phyloP scores from a whole-genome alignment of 2,797 vertebrate species.

The Champsocephalus esox region DNA sequence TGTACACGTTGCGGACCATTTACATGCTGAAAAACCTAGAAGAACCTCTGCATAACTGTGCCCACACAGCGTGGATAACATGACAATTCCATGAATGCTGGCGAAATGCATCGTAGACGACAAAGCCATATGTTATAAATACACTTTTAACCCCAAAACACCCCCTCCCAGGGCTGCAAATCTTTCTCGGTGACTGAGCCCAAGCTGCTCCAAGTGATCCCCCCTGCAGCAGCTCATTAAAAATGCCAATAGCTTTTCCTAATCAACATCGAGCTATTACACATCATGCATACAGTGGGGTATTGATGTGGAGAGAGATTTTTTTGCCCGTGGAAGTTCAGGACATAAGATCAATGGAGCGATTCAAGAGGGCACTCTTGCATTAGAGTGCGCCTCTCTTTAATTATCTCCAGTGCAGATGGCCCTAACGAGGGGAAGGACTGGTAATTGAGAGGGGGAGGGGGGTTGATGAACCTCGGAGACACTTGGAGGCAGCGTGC shows the following conservation, averaged over 20 bases:
- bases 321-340: constrained; percentile 54
- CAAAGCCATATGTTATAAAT: no score
- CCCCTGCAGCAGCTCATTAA: constrained; percentile 34
- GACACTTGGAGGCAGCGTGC: constrained; percentile 43
- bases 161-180: constrained; percentile 9
- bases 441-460: constrained; percentile 62
- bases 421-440: constrained; percentile 64
- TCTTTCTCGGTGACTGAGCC: constrained; percentile 33
- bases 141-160: neutral
- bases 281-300: constrained; percentile 58
- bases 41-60: no score
- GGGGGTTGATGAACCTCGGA: constrained; percentile 53
- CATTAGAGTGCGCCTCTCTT: constrained; percentile 63
- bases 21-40: no score
- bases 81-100: no score
- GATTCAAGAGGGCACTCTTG: constrained; percentile 60
- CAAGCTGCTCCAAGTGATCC: no score
- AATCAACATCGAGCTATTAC: constrained; percentile 66
- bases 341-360: constrained; percentile 72
- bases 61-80: no score
- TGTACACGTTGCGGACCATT: no score
- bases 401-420: constrained; percentile 75
- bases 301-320: constrained; percentile 48
- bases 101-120: no score
- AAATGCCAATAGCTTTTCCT: constrained; percentile 60